Conservation (phyloP, 2,888 invertebrate species). For the Charanyca ferruginea region DNA sequence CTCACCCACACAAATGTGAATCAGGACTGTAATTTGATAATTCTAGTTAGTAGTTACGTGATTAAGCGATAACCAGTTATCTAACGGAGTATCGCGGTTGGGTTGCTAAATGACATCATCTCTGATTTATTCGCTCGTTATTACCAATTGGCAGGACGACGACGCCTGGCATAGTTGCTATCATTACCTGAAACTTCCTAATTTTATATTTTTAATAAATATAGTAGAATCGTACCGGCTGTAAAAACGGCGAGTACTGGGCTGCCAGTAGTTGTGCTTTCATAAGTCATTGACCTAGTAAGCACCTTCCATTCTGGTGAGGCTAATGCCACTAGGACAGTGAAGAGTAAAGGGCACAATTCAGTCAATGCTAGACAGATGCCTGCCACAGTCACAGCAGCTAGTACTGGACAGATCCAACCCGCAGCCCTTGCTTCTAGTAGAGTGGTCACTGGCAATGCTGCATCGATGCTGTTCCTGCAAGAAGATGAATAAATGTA, state of each 20-base stretch:
- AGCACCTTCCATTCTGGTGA: conserved; percentile 92
- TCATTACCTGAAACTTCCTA: conserved; percentile 14
- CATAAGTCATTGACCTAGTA: conserved; percentile 91
- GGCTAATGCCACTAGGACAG: conserved; percentile 89
- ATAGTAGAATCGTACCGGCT: conserved; percentile 83
- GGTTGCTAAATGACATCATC: conserved; percentile 61
- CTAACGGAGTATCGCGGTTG: conserved; percentile 42
- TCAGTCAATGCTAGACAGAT: conserved; percentile 92
- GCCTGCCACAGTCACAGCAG: conserved; percentile 91
- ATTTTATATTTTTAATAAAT: conserved; percentile 24
- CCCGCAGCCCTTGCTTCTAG: conserved; percentile 91
- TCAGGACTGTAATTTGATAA: conserved; percentile 59
- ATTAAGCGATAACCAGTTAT: conserved; percentile 60
- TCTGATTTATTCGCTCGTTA: conserved; percentile 57
- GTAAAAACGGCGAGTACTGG: conserved; percentile 92
- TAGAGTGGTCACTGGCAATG: conserved; percentile 91
- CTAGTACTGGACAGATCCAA: conserved; percentile 92
- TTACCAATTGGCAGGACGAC: conserved; percentile 55
- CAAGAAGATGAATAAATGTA: conserved; percentile 44
- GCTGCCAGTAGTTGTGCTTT: conserved; percentile 91
- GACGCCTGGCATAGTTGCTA: conserved; percentile 10
- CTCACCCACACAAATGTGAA: conserved; percentile 57
- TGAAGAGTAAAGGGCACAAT: conserved; percentile 90
- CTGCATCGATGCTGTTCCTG: conserved; percentile 91
- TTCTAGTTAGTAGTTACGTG: conserved; percentile 57